These are phyloP conservation scores for Macrophya annulata DNA, from an alignment of 2,888 invertebrate species.

Conservation along the genomic window DNA sequence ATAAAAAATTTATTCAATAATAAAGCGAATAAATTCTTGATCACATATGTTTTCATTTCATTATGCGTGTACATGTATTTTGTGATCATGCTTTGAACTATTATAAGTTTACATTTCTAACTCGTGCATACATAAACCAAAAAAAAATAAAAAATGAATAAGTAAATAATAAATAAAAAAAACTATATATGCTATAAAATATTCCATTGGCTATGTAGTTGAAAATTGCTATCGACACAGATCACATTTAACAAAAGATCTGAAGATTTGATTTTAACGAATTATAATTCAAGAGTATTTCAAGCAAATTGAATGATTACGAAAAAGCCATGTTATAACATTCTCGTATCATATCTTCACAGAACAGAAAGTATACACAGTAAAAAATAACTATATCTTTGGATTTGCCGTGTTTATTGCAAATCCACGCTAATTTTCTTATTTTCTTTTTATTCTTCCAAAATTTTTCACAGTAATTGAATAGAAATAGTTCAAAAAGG, in stretches of 20 bases:
- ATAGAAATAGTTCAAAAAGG: not conserved
- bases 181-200: not conserved
- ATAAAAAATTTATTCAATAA: not conserved
- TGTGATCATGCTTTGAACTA: not conserved
- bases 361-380: not conserved
- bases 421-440: not conserved
- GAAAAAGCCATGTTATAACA: not conserved
- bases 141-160: not conserved
- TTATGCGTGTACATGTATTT: no score
- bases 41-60: constrained; percentile 4
- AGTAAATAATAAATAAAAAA: not conserved
- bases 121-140: not conserved
- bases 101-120: not conserved
- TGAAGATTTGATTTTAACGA: not conserved
- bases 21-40: not conserved
- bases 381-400: not conserved
- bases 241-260: constrained; percentile 6
- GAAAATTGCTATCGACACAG: not conserved
- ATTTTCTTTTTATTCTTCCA: not conserved
- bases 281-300: not conserved
- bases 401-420: not conserved
- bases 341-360: not conserved
- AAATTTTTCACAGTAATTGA: not conserved
- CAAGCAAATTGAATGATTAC: not conserved
- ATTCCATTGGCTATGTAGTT: constrained; percentile 23